Base-by-base conservation (phyloP, 2,888 invertebrate species). In the Physocephala rufipes region DNA sequence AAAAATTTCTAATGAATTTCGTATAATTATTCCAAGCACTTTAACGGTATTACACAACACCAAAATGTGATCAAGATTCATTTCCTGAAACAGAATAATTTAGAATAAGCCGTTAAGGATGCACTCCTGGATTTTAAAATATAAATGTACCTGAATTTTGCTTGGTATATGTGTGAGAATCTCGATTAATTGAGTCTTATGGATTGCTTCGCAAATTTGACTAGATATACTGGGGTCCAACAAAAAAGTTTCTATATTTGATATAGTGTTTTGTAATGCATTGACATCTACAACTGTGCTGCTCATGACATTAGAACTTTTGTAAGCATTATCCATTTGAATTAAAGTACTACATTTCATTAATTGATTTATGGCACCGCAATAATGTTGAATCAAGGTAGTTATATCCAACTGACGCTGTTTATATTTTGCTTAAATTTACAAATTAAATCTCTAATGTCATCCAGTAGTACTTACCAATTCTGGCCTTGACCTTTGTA, bases 391-490 rank as follows among this genome's bases (percentile, higher is more conserved):
- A 73, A 86, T 82, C 78, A 86, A 81, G 49, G 84, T 86, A 78
- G 83, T 80, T 71, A 89, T 85, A 79, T 90, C 90, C 76, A 90
- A 89, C 86, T 90, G 90, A 76, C 90, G 86, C 89, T 90, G 72
- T 9, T 75, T 67, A 71, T 4, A 62, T 15, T 66, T 43, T n/a
- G n/a, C 5, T 12, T 53, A 71, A n/a, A n/a, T 67, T 74, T 53
- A 65, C 73, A 71, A 28, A 19, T 28, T 28, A 15, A 24, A 67
- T 26, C 28, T 53, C 5, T 19, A 13, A 15, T 5, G 26, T 26
- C 47, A 0, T 7, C n/a, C 21, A 24, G 5, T 15, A 24, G 1
- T 51, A 80, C 80, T 82, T 78, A 88, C 87, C 86, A 88, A 87
- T 81, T 88, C 87, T 19, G 89, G 89, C 81, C 88, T 87, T 81